Percentiles rank a stretch among this genome's conserved stretches.
phyloP scores from a whole-genome alignment of 2,888 invertebrate genomes.

The Acheta domesticus region DNA sequence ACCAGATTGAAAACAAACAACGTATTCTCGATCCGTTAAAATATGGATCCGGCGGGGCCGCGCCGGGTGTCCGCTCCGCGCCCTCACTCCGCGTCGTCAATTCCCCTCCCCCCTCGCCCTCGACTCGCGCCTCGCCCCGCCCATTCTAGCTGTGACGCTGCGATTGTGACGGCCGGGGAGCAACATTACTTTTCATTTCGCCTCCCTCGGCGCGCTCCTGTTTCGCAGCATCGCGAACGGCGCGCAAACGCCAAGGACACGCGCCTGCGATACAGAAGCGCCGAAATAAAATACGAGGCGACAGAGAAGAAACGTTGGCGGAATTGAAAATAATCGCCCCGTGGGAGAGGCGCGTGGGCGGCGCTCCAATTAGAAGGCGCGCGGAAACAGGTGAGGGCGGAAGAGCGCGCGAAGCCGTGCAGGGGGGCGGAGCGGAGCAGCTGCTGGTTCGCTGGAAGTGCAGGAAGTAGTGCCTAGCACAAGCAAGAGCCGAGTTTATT shows the following conservation, averaged over 20 bases:
- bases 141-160: not conserved
- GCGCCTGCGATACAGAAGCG: not conserved
- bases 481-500: no score
- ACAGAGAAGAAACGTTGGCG: not conserved
- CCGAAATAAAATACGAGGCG: not conserved
- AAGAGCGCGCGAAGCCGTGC: not conserved
- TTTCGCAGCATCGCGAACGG: not conserved
- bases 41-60: not conserved
- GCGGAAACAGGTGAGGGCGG: not conserved
- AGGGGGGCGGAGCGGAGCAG: not conserved
- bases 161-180: not conserved
- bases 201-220: not conserved
- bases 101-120: not conserved
- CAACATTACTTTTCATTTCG: slow-evolving; percentile 18
- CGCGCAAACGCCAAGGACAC: not conserved
- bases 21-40: slow-evolving; percentile 9
- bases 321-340: slow-evolving; percentile 9
- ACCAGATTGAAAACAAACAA: slow-evolving; percentile 6
- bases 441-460: no score
- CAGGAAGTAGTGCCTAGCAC: no score
- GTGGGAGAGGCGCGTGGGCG: not conserved
- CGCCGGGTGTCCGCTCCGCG: not conserved
- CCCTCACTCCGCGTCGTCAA: not conserved
- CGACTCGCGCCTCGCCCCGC: not conserved
- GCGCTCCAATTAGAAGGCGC: not conserved